A percentile compares a stretch with the other conserved stretches of the same genome.
Conservation (phyloP, 2,888 invertebrate genomes). For the Drosophila nr. perissopoda region DNA sequence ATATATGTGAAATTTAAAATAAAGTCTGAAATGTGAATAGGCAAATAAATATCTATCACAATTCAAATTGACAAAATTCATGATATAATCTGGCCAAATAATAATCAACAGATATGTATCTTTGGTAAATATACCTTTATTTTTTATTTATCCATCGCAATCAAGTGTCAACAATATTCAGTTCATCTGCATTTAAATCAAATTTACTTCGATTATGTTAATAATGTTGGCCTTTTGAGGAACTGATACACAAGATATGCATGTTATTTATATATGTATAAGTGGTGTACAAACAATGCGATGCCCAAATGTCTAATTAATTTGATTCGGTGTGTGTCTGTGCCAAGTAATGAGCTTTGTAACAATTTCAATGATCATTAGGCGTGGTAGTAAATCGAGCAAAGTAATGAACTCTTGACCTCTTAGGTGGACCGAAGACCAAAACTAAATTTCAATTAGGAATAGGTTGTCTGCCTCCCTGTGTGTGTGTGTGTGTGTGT, state of each 20-base stretch:
- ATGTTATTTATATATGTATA: not conserved
- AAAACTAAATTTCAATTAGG: slow-evolving; percentile 78
- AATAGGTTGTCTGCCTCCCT: no score
- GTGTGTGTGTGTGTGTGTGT: not conserved
- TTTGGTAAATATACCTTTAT: not conserved
- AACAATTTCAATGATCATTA: slow-evolving; percentile 38
- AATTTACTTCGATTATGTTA: not conserved
- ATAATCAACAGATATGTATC: not conserved
- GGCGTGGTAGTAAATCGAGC: slow-evolving; percentile 14
- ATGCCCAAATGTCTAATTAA: slow-evolving; percentile 44
- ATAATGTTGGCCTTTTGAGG: not conserved
- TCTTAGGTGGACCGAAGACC: slow-evolving; percentile 16
- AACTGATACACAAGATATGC: not conserved
- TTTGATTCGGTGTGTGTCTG: slow-evolving; percentile 22
- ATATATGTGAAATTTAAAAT: not conserved
- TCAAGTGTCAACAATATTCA: not conserved
- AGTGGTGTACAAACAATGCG: not conserved
- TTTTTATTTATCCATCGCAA: not conserved
- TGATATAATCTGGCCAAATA: not conserved
- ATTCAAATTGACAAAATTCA: not conserved
- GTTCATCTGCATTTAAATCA: slow-evolving; percentile 1
- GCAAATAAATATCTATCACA: not conserved
- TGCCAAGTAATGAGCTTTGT: slow-evolving; percentile 28
- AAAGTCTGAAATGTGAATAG: not conserved
- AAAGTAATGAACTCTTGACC: slow-evolving; percentile 50